Conservation (phyloP, 1,140 invertebrate genomes). For the Subanguina moxae region DNA sequence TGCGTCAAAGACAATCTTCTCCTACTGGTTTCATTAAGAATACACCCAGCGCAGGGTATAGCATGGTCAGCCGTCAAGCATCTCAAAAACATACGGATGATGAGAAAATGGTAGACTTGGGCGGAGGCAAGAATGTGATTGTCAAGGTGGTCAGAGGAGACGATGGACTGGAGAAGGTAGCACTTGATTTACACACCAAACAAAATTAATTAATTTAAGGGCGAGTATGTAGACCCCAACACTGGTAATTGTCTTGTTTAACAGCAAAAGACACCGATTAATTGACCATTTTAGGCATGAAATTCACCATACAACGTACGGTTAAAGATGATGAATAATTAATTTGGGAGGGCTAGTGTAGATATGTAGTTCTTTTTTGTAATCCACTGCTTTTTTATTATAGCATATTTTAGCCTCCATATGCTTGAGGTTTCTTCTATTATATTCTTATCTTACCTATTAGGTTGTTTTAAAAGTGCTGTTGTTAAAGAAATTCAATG, state of each 20-base stretch:
- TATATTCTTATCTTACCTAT: background rate
- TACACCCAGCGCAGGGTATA: too few species aligned
- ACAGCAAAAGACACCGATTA: too few species aligned
- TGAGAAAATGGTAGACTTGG: slow-evolving; percentile 57
- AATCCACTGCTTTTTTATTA: background rate
- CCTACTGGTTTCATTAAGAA: background rate
- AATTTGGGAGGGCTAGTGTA: background rate
- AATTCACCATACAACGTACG: slow-evolving; percentile 66
- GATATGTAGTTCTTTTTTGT: background rate
- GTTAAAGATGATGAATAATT: background rate
- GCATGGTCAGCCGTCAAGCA: background rate
- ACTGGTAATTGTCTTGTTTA: too few species aligned
- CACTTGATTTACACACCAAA: too few species aligned
- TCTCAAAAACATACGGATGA: slow-evolving; percentile 66
- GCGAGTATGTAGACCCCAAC: slow-evolving; percentile 74
- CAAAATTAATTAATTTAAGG: too few species aligned
- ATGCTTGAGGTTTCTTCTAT: background rate
- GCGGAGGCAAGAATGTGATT: slow-evolving; percentile 49
- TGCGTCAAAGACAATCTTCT: background rate
- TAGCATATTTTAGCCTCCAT: background rate
- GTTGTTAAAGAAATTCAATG: too few species aligned
- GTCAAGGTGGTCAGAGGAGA: slow-evolving; percentile 45
- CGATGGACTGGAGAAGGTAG: slow-evolving; percentile 64
- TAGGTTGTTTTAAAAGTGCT: too few species aligned
- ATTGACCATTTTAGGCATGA: too few species aligned